phyloP scores from a whole-genome alignment of 1,140 invertebrate species.

The Drosophila kanapiae region DNA sequence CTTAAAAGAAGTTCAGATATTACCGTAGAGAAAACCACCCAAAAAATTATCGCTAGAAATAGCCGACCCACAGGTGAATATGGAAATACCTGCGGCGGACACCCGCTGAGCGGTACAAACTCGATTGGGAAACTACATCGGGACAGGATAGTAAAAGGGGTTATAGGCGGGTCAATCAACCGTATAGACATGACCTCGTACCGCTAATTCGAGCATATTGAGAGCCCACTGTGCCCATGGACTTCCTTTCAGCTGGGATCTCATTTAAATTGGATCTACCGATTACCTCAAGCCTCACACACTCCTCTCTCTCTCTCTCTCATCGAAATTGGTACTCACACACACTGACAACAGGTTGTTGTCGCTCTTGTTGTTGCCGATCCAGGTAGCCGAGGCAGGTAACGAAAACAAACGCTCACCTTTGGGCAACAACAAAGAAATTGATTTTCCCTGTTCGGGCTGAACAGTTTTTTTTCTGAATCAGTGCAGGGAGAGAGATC shows the following conservation, averaged over 20 bases:
- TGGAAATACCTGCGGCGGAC: conserved; percentile 6
- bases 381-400: conserved; percentile 60
- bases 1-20: too few species aligned
- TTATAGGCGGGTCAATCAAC: neutral
- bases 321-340: conserved; percentile 27
- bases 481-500: conserved; percentile 54
- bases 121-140: neutral
- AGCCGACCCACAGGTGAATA: neutral
- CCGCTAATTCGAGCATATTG: conserved; percentile 9
- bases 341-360: conserved; percentile 20
- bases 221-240: conserved; percentile 36
- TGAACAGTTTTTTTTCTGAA: conserved; percentile 55
- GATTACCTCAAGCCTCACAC: conserved; percentile 49
- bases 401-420: conserved; percentile 62
- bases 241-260: conserved; percentile 38
- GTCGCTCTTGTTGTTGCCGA: conserved; percentile 8
- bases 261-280: conserved; percentile 75
- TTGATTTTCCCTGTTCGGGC: conserved; percentile 77
- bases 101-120: conserved; percentile 10
- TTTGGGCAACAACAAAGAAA: conserved; percentile 67
- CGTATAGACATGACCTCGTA: neutral
- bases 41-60: neutral
- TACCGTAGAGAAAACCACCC: too few species aligned
- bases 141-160: neutral
- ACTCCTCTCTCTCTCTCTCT: conserved; percentile 6